Conservation (phyloP, 2,888 invertebrate species). For the Hemithea aestivaria region DNA sequence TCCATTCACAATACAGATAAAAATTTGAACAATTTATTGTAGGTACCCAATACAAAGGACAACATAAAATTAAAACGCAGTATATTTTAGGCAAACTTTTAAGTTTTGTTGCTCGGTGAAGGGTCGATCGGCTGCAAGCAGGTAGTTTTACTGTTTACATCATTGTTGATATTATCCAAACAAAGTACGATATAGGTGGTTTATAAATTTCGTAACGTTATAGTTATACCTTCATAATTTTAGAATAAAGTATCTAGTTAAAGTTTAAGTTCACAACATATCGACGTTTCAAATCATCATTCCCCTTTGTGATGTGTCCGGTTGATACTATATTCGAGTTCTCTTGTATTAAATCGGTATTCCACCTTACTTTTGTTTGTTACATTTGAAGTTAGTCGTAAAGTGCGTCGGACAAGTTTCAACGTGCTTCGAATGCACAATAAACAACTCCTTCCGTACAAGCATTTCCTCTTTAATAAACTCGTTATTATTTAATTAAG, state of each 20-base stretch:
- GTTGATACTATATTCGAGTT: constrained; percentile 33
- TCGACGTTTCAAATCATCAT: constrained; percentile 23
- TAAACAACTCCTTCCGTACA: constrained; percentile 33
- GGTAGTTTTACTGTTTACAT: constrained; percentile 22
- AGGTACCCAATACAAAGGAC: no score
- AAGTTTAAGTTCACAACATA: constrained; percentile 8
- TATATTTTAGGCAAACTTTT: no score
- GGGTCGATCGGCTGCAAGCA: constrained; percentile 12
- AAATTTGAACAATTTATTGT: no score
- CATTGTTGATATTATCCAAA: no score
- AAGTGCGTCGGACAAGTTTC: constrained; percentile 25
- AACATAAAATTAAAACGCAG: no score
- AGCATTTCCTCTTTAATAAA: constrained; percentile 29
- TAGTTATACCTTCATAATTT: no score
- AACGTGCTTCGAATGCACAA: constrained; percentile 38
- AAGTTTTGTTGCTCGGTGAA: constrained; percentile 6
- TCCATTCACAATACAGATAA: no score
- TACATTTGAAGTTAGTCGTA: constrained; percentile 27
- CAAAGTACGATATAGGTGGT: no score
- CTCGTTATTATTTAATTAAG: constrained; percentile 28
- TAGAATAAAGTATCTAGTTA: no score
- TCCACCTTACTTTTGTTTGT: constrained; percentile 24
- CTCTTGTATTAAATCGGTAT: constrained; percentile 25
- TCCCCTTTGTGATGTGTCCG: constrained; percentile 20
- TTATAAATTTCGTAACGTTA: no score